A percentile compares a stretch with the other conserved stretches of the same genome.
These are phyloP conservation scores for Chionomys nivalis DNA, from an alignment of 2,113 vertebrate genomes.

Conservation along the genomic window DNA sequence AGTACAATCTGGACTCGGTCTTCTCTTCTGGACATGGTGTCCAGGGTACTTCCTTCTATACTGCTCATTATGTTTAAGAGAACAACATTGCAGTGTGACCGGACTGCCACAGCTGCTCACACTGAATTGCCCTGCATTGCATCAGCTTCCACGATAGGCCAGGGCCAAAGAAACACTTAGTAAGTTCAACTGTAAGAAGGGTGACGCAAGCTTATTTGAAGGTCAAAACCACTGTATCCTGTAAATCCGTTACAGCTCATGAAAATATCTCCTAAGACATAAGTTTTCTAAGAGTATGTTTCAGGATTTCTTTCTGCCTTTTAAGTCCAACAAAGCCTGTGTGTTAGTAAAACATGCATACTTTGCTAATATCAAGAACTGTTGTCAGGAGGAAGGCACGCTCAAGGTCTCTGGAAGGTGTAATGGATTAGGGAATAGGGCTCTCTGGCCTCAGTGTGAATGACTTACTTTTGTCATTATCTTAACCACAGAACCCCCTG, in stretches of 20 bases:
- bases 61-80: conserved; percentile 2
- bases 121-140: conserved; percentile 47
- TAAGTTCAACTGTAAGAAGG: neutral
- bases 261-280: neutral
- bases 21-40: neutral
- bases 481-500: conserved; percentile 44
- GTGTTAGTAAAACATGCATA: neutral
- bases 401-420: neutral
- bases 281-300: neutral
- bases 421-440: neutral
- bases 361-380: neutral
- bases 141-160: conserved; percentile 45
- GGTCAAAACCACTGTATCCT: neutral
- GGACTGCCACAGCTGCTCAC: neutral
- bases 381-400: neutral
- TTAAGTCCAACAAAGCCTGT: neutral
- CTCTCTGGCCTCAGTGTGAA: conserved; percentile 28
- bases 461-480: conserved; percentile 30
- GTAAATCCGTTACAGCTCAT: neutral
- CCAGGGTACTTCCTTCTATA: neutral
- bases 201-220: neutral
- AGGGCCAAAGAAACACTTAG: neutral
- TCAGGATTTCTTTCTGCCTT: neutral
- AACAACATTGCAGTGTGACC: conserved; percentile 38
- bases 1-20: neutral